A percentile compares a stretch with the other conserved stretches of the same genome.
phyloP scores from a whole-genome alignment of 2,797 vertebrate genomes.

The Bufotes viridis region DNA sequence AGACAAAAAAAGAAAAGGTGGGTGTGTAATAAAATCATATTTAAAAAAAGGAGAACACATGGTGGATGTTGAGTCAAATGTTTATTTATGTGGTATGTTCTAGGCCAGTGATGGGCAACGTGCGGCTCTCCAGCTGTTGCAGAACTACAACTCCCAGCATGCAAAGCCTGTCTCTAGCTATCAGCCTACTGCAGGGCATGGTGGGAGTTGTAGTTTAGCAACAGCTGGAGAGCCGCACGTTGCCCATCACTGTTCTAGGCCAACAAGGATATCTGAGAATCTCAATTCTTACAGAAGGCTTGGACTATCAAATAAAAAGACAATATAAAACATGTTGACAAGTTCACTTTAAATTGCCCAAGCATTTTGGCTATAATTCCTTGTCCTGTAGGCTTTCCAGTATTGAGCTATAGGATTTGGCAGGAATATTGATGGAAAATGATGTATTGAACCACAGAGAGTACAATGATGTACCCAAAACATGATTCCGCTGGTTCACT shows the following conservation, averaged over 20 bases:
- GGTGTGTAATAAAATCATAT: too few species aligned
- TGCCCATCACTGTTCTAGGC: neutral
- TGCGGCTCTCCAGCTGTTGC: too few species aligned
- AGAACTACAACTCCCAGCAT: too few species aligned
- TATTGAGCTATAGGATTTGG: slow-evolving; percentile 40
- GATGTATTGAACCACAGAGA: slow-evolving; percentile 13
- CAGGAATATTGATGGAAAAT: slow-evolving; percentile 46
- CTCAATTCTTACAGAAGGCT: neutral
- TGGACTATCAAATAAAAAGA: slow-evolving; percentile 4
- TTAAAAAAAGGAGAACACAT: too few species aligned
- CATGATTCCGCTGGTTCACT: slow-evolving; percentile 33
- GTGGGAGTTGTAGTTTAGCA: too few species aligned
- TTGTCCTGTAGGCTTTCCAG: slow-evolving; percentile 17
- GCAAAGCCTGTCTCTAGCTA: too few species aligned
- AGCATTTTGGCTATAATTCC: neutral
- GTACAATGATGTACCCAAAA: slow-evolving; percentile 38
- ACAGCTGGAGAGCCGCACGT: too few species aligned
- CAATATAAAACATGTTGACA: slow-evolving; percentile 10
- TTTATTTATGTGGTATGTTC: neutral
- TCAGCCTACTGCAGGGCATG: too few species aligned
- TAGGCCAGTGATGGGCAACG: too few species aligned
- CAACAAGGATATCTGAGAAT: neutral
- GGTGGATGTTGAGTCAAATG: neutral
- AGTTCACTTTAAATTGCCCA: neutral
- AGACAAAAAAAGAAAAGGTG: neutral